Evolutionary conservation across 2,888 invertebrate species (phyloP), one percentile per base, ranked within the genome.

Genomic region (Dysmachus trigonus): DNA sequence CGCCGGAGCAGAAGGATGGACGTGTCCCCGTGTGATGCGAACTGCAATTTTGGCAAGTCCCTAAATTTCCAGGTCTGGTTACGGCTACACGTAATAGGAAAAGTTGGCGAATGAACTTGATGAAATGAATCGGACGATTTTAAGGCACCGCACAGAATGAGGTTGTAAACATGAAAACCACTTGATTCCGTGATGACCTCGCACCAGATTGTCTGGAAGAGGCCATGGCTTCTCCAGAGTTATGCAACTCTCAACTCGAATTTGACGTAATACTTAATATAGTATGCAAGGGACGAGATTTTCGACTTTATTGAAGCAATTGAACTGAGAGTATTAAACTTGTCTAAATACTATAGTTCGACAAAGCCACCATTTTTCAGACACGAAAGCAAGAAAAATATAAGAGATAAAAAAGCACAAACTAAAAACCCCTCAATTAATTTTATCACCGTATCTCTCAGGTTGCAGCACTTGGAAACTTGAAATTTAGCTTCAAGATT

Each of bases 21-120:
- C 62, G 27, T 62, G 22, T 27, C 10, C 30, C 15, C 47, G 77
- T 41, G 73, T 31, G 73, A 77, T 47, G 47, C 41, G 77, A 41
- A 77, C 30, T 77, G 77, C 77, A 77, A 41, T 41, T 47, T 47
- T 77, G 41, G 7, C 22, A 76, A 76, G 76, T 76, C 76, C 76
- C 38, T 76, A 35, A 77, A 47, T 47, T 22, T 77, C 30, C 22
- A 47, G 27, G 41, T 47, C 27, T 77, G 41, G 51, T 27, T 47
- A 47, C 47, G 47, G 77, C 77, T 47, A 35, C 31, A 47, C 13
- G 47, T 77, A 47, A 77, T 77, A 41, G 27, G 77, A 47, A 41
- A 77, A 77, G 47, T 77, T 77, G 27, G 62, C 62, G 62, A 62
- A 62, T 62, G 18, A 27, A 27, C 22, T 62, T 62, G 62, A 62